A percentile compares a stretch with the other conserved stretches of the same genome.
Conservation (phyloP, 2,113 vertebrate species). For the Zosterops borbonicus region DNA sequence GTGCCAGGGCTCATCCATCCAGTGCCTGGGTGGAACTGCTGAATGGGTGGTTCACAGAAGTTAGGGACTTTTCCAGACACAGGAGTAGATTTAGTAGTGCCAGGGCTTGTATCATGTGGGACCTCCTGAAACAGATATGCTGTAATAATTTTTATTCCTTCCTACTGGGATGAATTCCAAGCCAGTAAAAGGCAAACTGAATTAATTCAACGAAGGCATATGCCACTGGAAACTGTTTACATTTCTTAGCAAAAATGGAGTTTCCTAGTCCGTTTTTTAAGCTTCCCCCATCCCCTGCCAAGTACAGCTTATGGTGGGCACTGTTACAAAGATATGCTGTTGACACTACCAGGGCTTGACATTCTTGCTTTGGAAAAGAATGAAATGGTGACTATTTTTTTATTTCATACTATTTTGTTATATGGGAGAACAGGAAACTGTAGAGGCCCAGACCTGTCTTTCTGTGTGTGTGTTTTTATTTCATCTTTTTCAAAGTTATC, state of each 20-base stretch:
- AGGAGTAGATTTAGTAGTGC: neutral
- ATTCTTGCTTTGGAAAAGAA: constrained; percentile 4
- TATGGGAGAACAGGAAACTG: neutral
- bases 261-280: constrained; percentile 59
- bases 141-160: constrained; percentile 76
- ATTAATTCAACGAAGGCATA: constrained; percentile 82
- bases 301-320: constrained; percentile 27
- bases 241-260: constrained; percentile 62
- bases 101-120: constrained; percentile 25
- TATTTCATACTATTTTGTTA: neutral
- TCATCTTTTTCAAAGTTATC: neutral
- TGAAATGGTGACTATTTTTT: neutral
- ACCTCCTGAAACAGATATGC: constrained; percentile 65
- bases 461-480: neutral
- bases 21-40: neutral
- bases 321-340: neutral
- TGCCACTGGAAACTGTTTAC: constrained; percentile 82
- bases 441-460: neutral
- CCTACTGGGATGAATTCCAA: constrained; percentile 80
- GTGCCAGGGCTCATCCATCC: neutral
- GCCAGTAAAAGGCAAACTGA: constrained; percentile 83
- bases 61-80: neutral
- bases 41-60: neutral
- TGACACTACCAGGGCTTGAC: neutral
- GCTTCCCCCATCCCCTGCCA: constrained; percentile 10